Evolutionary conservation across 2,888 invertebrate genomes (phyloP).

Genomic region (Amiota communis): DNA sequence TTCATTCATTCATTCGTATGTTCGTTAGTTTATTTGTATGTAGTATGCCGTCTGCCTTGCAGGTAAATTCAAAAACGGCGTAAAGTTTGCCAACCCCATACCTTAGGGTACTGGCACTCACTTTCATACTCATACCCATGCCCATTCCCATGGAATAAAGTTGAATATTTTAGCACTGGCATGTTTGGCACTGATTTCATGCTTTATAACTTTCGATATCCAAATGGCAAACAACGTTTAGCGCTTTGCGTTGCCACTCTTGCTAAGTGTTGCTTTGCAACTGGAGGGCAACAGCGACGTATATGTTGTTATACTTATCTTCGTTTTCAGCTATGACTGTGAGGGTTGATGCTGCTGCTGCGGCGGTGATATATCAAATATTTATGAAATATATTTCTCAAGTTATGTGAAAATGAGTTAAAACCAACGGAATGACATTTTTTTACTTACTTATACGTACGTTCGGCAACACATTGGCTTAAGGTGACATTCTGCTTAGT

Average conservation of each 20-base stretch:
- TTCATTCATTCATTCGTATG: no score
- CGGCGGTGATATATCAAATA: conserved; percentile 58
- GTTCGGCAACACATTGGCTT: conserved; percentile 1
- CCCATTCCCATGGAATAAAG: background rate
- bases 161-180: conserved; percentile 46
- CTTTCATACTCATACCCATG: background rate
- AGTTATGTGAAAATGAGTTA: conserved; percentile 61
- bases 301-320: conserved; percentile 53
- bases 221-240: conserved; percentile 61
- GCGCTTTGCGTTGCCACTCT: conserved; percentile 46
- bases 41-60: conserved; percentile 52
- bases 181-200: conserved; percentile 70
- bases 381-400: conserved; percentile 63
- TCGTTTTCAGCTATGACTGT: background rate
- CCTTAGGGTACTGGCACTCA: background rate
- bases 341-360: no score
- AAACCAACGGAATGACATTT: conserved; percentile 57
- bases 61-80: conserved; percentile 65
- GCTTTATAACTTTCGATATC: conserved; percentile 71
- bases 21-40: background rate
- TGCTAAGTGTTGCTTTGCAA: conserved; percentile 53
- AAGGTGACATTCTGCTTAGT: conserved; percentile 12
- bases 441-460: conserved; percentile 21
- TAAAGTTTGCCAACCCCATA: conserved; percentile 47
- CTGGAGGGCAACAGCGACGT: conserved; percentile 60